These are phyloP conservation scores for Piscicola geometra DNA, from an alignment of 2,888 invertebrate genomes.

Conservation along the genomic window DNA sequence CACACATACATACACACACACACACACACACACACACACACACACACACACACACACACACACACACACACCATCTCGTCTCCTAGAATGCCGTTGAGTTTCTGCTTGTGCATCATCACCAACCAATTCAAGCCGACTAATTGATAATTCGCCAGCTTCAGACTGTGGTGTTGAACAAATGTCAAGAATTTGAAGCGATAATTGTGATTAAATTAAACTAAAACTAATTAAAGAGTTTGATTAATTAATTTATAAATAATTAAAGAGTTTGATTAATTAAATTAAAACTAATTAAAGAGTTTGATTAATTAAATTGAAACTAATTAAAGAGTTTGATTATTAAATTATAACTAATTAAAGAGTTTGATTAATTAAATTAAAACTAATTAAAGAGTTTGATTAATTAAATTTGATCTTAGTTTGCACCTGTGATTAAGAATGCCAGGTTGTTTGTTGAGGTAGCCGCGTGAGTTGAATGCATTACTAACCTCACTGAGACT, in stretches of 20 bases:
- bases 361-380: too few species aligned
- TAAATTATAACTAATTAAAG: constrained; percentile 39
- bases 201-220: not conserved
- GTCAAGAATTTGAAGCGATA: not conserved
- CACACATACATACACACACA: not conserved
- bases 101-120: constrained; percentile 77
- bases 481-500: not conserved
- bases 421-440: constrained; percentile 65
- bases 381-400: too few species aligned
- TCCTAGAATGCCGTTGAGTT: constrained; percentile 87
- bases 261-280: not conserved
- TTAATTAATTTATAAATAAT: too few species aligned
- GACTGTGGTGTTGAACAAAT: too few species aligned
- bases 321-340: constrained; percentile 29
- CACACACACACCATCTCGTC: constrained; percentile 74
- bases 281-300: not conserved
- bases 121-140: constrained; percentile 78
- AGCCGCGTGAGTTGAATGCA: constrained; percentile 33
- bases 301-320: not conserved
- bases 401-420: not conserved
- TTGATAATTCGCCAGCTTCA: constrained; percentile 73
- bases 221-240: not conserved
- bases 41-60: not conserved
- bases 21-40: not conserved
- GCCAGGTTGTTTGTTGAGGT: constrained; percentile 69